Evolutionary conservation across 2,888 invertebrate species (phyloP), one percentile per base, ranked within the genome.

Genomic region (Sinhomidia bicolor): DNA sequence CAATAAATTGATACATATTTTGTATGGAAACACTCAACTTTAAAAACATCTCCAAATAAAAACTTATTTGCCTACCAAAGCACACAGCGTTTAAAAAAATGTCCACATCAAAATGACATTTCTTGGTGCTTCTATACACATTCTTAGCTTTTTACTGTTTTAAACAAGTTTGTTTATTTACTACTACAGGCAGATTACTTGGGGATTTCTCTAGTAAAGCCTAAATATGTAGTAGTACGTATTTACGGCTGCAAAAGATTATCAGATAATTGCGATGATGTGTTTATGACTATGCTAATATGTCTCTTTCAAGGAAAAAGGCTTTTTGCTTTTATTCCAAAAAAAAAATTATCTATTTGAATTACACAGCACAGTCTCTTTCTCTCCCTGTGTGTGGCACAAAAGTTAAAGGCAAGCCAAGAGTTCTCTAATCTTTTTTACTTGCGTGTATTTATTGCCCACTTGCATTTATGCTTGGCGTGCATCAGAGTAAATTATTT

Each of bases 261-360:
- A 71, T 44, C 81, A 60, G 86, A 87, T 87, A 87, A 87, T 80
- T 62, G 81, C 71, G 71, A 81, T 87, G 86, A 87, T 74, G 81
- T 87, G 86, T 87, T 87, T 87, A 87, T 87, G 86, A 81, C 71
- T 81, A 71, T 82, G 36, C 47, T 44, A 41, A 44, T 41, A 41
- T 20, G 41, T 41, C 41, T 17, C 20, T 71, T 44, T 41, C 41
- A 23, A 65, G 29, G 17, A 10, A 65, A 71, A 17, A 71, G 9
- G 44, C 62, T 62, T 62, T 62, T 14, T 32, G 29, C 62, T 62
- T 5, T 62, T 62, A 57, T 20, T 17, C 57, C 57, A 17, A 60
- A 23, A 62, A 62, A 29, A 23, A 32, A 20, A 26, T 23, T 44
- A n/a, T 62, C 32, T 54, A 20, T 20, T 26, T 44, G 32, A 26